Evolutionary conservation across 1,140 invertebrate species (phyloP).

Genomic region (Theocolax elegans): DNA sequence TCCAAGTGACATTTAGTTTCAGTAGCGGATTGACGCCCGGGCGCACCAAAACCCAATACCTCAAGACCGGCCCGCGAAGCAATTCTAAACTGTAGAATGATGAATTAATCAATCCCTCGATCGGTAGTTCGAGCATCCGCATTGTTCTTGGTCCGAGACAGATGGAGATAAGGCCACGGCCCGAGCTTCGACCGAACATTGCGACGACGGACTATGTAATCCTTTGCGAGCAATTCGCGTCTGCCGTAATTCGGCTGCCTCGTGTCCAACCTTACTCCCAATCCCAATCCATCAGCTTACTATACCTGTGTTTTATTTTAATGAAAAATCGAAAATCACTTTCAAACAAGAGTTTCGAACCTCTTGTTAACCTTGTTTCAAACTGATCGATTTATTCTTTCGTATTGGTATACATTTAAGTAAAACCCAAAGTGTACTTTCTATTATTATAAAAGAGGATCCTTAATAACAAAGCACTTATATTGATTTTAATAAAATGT

Average conservation of each 20-base stretch:
- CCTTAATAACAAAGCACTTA: too few species aligned
- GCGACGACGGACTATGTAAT: not conserved
- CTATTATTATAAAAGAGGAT: too few species aligned
- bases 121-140: conserved; percentile 24
- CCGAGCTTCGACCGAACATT: too few species aligned
- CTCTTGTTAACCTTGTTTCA: too few species aligned
- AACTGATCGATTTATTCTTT: too few species aligned
- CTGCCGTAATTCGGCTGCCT: not conserved
- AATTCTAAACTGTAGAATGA: conserved; percentile 22
- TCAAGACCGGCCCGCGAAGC: not conserved
- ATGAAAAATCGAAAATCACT: too few species aligned
- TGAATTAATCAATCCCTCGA: conserved; percentile 40
- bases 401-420: too few species aligned
- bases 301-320: too few species aligned
- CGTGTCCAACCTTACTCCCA: not conserved
- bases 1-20: conserved; percentile 6
- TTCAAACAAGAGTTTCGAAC: too few species aligned
- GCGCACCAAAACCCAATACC: not conserved
- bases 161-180: not conserved
- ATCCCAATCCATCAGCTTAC: too few species aligned
- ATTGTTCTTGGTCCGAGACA: conserved; percentile 25
- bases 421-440: too few species aligned
- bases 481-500: too few species aligned
- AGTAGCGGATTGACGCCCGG: conserved; percentile 3
- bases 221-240: not conserved